phyloP scores from a whole-genome alignment of 2,888 invertebrate genomes.

The Pyrocoelia pectoralis region DNA sequence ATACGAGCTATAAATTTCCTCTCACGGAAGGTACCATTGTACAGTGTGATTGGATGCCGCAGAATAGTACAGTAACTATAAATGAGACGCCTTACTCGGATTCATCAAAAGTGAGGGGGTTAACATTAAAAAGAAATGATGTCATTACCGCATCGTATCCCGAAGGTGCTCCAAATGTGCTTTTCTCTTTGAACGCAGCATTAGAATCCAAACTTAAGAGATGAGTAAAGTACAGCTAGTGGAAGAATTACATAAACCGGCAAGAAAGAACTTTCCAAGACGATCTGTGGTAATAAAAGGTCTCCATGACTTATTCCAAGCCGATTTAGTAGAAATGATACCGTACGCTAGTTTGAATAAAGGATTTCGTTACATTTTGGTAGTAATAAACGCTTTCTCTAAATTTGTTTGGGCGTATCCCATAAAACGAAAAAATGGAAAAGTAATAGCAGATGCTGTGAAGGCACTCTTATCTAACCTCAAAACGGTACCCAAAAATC shows the following conservation, averaged over 20 bases:
- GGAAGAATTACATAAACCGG: constrained; percentile 53
- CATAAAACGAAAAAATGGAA: constrained; percentile 46
- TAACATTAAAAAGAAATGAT: too few relatives aligned
- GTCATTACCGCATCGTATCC: too few relatives aligned
- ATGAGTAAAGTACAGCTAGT: constrained; percentile 8
- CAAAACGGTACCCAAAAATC: constrained; percentile 36
- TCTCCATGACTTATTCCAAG: constrained; percentile 57
- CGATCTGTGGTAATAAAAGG: constrained; percentile 51
- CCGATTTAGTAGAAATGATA: constrained; percentile 51
- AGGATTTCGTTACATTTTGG: constrained; percentile 37
- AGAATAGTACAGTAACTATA: too few relatives aligned
- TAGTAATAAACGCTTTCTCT: not conserved
- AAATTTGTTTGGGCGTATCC: constrained; percentile 44
- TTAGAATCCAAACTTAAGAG: not conserved
- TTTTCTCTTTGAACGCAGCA: too few relatives aligned
- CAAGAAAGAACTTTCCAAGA: constrained; percentile 51
- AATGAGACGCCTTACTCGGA: too few relatives aligned
- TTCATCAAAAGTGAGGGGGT: too few relatives aligned
- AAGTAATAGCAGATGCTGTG: constrained; percentile 42
- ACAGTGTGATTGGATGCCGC: too few relatives aligned
- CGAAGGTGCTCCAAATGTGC: too few relatives aligned
- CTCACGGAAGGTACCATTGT: too few relatives aligned
- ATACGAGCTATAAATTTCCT: too few relatives aligned
- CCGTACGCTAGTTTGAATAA: constrained; percentile 43
- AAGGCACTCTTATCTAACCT: constrained; percentile 39